phyloP scores from a whole-genome alignment of 1,140 invertebrate genomes.

The Octopus bimaculoides region DNA sequence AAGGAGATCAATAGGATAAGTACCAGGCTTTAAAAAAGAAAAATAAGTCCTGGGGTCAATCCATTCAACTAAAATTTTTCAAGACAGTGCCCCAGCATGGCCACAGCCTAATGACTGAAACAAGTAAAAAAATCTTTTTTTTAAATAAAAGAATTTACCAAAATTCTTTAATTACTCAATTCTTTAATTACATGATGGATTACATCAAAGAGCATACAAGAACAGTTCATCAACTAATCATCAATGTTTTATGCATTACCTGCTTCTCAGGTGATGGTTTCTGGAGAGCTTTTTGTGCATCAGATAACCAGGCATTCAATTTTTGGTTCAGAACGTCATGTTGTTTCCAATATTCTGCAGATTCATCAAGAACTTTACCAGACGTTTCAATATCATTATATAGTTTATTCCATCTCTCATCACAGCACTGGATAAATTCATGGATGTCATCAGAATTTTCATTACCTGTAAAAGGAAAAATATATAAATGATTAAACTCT shows the following conservation, averaged over 20 bases:
- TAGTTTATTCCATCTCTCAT: slow-evolving; percentile 83
- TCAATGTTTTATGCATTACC: slow-evolving; percentile 49
- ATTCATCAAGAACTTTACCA: slow-evolving; percentile 81
- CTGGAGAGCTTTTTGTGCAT: slow-evolving; percentile 73
- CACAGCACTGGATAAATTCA: slow-evolving; percentile 80
- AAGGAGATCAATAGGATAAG: no score
- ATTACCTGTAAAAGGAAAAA: slow-evolving; percentile 60
- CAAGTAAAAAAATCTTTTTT: no score
- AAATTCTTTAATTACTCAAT: no score
- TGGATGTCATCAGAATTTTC: slow-evolving; percentile 76
- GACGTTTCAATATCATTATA: slow-evolving; percentile 86
- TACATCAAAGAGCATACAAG: no score
- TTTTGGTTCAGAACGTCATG: slow-evolving; percentile 74
- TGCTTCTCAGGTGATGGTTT: slow-evolving; percentile 72
- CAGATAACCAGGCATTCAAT: slow-evolving; percentile 76
- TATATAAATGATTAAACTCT: not conserved
- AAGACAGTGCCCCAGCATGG: no score
- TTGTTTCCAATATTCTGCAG: slow-evolving; percentile 81
- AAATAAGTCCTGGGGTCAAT: no score
- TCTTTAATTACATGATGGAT: no score
- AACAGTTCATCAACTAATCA: no score
- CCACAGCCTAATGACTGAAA: no score
- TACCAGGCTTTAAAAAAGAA: no score
- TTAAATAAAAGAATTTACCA: no score
- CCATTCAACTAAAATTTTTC: no score